Base-by-base conservation (phyloP, 2,113 vertebrate species). In the Alces alces region DNA sequence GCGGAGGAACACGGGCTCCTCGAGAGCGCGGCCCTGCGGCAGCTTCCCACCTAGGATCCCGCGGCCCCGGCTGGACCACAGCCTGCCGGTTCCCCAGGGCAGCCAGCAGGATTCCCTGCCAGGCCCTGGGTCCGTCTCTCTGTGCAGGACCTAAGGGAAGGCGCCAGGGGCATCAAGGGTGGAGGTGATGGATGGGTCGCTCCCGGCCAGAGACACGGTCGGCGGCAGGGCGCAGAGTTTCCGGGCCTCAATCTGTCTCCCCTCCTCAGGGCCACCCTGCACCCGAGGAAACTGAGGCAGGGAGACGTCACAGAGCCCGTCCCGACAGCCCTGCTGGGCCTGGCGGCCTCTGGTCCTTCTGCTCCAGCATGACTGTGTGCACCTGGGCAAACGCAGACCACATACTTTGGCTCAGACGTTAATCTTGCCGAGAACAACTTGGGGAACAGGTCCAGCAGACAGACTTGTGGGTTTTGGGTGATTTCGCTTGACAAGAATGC, bases 281-380 rank as follows among this genome's bases (percentile, higher is more conserved):
- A 36, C 30, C 50, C 7, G 16, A 64, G 47, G 61, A 64, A n/a
- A 76, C 16, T 1, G 43, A 57, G 50, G 82, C 39, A 4, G n/a
- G 45, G 43, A 21, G 21, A 27, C 2, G 28, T 28, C 45, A 25
- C 25, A 28, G 0, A 28, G 25, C 15, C 64, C 5, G 50, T 50
- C 61, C 39, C 3, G 58, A 54, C 28, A 6, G 89, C 52, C 7
- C 28, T 11, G 6, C 4, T 5, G 1, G 52, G 55, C 14, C 27
- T 36, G 5, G 14, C 6, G 0, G 10, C n/a, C 64, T 39, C 4
- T 19, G 43, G 28, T 61, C 60, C 30, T 16, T 52, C 92, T 52
- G 2, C 84, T 45, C 23, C 47, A 5, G 55, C 0, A 1, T 1
- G 23, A 10, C 3, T 15, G 3, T 13, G 3, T 10, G 12, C 5